These are phyloP conservation scores for Drosophila mercatorum DNA, from an alignment of 2,888 invertebrate species.

Conservation along the genomic window DNA sequence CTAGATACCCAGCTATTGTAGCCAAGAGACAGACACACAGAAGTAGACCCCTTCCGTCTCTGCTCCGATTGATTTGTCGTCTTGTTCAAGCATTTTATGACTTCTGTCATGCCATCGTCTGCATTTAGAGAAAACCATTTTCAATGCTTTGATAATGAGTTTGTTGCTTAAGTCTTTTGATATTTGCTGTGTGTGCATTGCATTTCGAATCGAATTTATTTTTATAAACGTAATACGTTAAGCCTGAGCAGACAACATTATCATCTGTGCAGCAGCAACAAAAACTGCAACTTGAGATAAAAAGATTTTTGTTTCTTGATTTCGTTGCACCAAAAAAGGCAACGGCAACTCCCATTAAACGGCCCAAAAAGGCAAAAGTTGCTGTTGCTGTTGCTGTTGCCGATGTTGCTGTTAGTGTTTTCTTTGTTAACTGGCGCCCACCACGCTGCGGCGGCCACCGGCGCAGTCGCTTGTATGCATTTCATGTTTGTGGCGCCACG, in stretches of 20 bases:
- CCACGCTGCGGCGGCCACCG: constrained; percentile 70
- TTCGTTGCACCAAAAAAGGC: constrained; percentile 79
- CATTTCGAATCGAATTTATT: constrained; percentile 57
- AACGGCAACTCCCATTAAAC: constrained; percentile 81
- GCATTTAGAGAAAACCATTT: constrained; percentile 3
- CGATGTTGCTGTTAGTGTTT: constrained; percentile 37
- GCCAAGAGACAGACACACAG: neutral
- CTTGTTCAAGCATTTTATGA: neutral
- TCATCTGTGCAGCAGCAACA: constrained; percentile 47
- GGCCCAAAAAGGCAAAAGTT: constrained; percentile 73
- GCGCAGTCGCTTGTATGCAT: constrained; percentile 59
- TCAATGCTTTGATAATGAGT: constrained; percentile 27
- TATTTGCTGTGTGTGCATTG: constrained; percentile 36
- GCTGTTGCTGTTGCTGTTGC: constrained; percentile 9
- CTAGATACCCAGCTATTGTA: neutral
- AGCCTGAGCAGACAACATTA: constrained; percentile 59
- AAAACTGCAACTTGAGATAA: constrained; percentile 43
- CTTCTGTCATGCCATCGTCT: neutral
- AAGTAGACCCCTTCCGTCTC: neutral
- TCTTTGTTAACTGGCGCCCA: constrained; percentile 73
- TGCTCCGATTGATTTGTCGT: neutral
- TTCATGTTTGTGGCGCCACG: constrained; percentile 70
- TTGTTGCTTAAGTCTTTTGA: constrained; percentile 69
- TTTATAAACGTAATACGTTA: constrained; percentile 41
- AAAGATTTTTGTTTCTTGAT: constrained; percentile 73